These are phyloP conservation scores for Andricus quercusramuli DNA, from an alignment of 2,888 invertebrate species.

Conservation along the genomic window DNA sequence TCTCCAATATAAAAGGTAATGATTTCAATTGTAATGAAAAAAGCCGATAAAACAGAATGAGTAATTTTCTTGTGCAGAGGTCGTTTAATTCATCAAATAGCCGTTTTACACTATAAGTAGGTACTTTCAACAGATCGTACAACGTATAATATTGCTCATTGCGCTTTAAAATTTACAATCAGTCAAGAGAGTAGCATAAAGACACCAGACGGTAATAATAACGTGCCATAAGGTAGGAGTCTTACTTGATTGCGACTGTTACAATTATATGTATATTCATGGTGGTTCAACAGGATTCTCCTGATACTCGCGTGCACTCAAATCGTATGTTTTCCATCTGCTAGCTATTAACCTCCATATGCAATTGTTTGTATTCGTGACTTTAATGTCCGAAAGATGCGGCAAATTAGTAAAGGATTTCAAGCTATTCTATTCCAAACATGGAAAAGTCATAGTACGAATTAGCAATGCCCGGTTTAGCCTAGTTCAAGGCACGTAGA, in stretches of 20 bases:
- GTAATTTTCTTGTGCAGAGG: not conserved
- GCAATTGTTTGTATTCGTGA: slow-evolving; percentile 58
- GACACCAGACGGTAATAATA: slow-evolving; percentile 6
- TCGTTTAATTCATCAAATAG: not conserved
- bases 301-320: slow-evolving; percentile 42
- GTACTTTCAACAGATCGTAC: slow-evolving; percentile 11
- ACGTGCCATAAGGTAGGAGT: slow-evolving; percentile 30
- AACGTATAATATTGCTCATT: slow-evolving; percentile 10
- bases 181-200: slow-evolving; percentile 14
- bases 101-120: not conserved
- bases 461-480: not conserved
- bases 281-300: slow-evolving; percentile 31
- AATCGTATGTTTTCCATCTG: slow-evolving; percentile 53
- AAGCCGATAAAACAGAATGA: slow-evolving; percentile 13
- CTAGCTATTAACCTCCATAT: slow-evolving; percentile 59
- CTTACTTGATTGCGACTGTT: slow-evolving; percentile 14
- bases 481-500: slow-evolving; percentile 23
- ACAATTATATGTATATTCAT: slow-evolving; percentile 21
- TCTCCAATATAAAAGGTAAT: not conserved
- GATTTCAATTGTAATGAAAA: not conserved
- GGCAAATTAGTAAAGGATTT: slow-evolving; percentile 24
- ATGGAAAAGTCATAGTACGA: not conserved
- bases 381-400: slow-evolving; percentile 48
- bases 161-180: slow-evolving; percentile 28
- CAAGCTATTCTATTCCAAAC: slow-evolving; percentile 4